Evolutionary conservation across 1,140 invertebrate species (phyloP), one percentile per base, ranked within the genome.

Genomic region (Leptinotarsa undecemlineata): DNA sequence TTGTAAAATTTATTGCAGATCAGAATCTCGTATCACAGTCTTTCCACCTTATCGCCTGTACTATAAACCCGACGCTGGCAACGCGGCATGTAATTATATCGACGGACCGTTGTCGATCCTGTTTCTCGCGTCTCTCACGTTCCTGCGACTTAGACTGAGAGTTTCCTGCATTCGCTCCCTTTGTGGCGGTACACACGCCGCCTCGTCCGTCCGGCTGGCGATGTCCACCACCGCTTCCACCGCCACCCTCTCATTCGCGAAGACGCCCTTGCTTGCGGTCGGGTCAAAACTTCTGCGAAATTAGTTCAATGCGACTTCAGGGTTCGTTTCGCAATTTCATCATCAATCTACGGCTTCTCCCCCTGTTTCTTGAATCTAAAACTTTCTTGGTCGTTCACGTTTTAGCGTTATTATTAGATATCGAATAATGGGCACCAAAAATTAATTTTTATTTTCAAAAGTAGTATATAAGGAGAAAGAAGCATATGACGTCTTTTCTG

Each of bases 71-170:
- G 64, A 42, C 64, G 64, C 17, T 13, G 19, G 64, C 64, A 21
- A 67, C 64, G 26, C 64, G 64, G 64, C 64, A 67, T 67, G 64
- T 67, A 67, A 67, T 67, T 67, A 67, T 67, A 42, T 42, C 21
- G 51, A 57, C 51, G 51, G 51, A 5, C 51, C n/a, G 51, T 57
- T 2, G 51, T 57, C 51, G 51, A 17, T 57, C 51, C 14, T 17
- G n/a, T 17, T 57, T 17, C 15, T 57, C 51, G 51, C 51, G 51
- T 48, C 51, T 42, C 66, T 74, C 64, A 74, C 72, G 72, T 74
- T 68, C 72, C 72, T 64, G 64, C 63, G 48, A 60, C 71, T 73
- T 60, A n/a, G 17, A 23, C 19, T 21, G 33, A 15, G 48, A 15
- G 48, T 61, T 20, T 21, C 11, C 48, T 33, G 51, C 51, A 21